phyloP scores from a whole-genome alignment of 2,888 invertebrate genomes.

The Drosophila mettleri region DNA sequence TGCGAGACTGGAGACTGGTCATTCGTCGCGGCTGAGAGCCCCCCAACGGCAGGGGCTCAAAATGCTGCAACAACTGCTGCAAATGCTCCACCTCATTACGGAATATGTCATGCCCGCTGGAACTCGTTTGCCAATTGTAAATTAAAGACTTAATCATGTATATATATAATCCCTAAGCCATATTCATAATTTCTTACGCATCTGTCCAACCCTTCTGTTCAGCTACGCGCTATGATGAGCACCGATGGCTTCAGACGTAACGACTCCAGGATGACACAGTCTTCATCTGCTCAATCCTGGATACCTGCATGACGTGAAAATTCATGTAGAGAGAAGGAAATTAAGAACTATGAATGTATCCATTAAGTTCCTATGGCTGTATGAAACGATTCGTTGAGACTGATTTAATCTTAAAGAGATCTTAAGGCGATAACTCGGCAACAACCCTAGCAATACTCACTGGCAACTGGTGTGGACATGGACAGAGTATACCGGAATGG shows the following conservation, averaged over 20 bases:
- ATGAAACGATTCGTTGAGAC: conserved; percentile 75
- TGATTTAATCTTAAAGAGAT: conserved; percentile 67
- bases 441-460: conserved; percentile 83
- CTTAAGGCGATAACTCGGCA: not conserved
- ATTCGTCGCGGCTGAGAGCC: conserved; percentile 70
- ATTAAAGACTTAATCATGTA: not conserved
- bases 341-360: conserved; percentile 88
- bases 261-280: conserved; percentile 89
- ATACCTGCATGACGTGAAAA: conserved; percentile 78
- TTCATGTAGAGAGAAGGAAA: conserved; percentile 77
- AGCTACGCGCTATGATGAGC: conserved; percentile 87
- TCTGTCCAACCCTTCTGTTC: conserved; percentile 86
- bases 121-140: conserved; percentile 73
- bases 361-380: conserved; percentile 84
- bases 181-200: conserved; percentile 85
- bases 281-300: conserved; percentile 81
- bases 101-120: conserved; percentile 79
- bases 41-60: conserved; percentile 78
- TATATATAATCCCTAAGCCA: not conserved
- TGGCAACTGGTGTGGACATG: conserved; percentile 87
- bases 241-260: conserved; percentile 88
- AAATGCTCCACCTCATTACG: conserved; percentile 82
- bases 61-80: conserved; percentile 77
- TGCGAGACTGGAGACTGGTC: conserved; percentile 76
- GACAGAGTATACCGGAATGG: not conserved